A percentile compares a stretch with the other conserved stretches of the same genome.
Conservation (phyloP, 2,888 invertebrate species). For the Dilophus febrilis region DNA sequence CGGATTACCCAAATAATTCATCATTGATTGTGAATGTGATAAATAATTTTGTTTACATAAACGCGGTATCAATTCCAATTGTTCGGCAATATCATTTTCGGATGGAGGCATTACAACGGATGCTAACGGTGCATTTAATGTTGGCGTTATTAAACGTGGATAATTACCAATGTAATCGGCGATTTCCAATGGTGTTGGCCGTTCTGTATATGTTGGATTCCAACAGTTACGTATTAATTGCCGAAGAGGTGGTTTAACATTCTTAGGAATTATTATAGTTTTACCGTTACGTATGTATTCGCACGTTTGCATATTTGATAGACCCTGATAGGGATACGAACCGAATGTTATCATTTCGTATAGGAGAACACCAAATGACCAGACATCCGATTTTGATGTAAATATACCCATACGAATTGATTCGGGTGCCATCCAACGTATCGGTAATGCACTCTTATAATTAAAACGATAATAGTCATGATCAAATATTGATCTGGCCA, state of each 20-base stretch:
- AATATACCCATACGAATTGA: constrained; percentile 66
- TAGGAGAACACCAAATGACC: constrained; percentile 76
- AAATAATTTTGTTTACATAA: constrained; percentile 13
- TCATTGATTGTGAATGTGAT: too few species aligned
- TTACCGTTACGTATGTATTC: constrained; percentile 53
- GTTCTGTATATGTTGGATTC: constrained; percentile 47
- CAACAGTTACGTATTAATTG: constrained; percentile 69
- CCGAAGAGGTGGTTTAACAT: constrained; percentile 63
- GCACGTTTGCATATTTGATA: constrained; percentile 71
- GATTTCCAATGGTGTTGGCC: constrained; percentile 63
- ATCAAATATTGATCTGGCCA: constrained; percentile 76
- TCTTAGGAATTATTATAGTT: constrained; percentile 54
- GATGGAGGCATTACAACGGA: constrained; percentile 57
- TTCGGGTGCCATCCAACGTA: constrained; percentile 90
- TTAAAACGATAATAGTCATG: constrained; percentile 81
- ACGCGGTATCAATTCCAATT: constrained; percentile 18
- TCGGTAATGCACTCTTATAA: constrained; percentile 72
- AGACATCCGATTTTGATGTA: constrained; percentile 73
- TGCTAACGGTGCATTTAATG: constrained; percentile 56
- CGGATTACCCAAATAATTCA: too few species aligned
- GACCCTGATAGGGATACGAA: constrained; percentile 75
- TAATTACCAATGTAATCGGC: constrained; percentile 64
- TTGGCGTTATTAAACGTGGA: constrained; percentile 58
- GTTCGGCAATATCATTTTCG: constrained; percentile 21
- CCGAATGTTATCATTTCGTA: constrained; percentile 85